Conservation (phyloP, 2,113 vertebrate genomes). For the Philantomba maxwellii region DNA sequence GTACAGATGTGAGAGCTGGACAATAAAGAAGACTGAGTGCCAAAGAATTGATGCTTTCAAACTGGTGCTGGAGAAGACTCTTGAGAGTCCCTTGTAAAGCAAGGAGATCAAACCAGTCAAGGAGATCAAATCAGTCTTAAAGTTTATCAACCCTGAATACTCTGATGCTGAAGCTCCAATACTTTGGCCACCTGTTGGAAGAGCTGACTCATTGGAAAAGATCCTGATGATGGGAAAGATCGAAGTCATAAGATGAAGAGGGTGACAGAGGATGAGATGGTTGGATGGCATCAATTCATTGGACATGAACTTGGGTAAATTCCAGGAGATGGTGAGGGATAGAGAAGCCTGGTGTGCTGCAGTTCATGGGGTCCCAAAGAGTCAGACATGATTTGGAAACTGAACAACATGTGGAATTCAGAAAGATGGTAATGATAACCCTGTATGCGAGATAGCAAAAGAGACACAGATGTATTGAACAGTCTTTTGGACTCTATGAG, state of each 20-base stretch:
- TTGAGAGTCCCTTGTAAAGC: neutral
- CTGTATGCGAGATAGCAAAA: too few relatives aligned
- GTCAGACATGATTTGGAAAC: neutral
- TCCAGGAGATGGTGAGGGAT: neutral
- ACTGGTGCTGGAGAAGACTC: neutral
- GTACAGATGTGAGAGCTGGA: neutral
- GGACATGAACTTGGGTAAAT: neutral
- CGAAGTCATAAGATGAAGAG: neutral
- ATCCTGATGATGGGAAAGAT: neutral
- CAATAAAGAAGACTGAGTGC: neutral
- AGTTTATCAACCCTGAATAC: neutral
- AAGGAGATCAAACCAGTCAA: neutral
- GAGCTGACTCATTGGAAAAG: neutral
- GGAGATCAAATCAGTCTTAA: neutral
- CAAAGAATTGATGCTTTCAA: neutral
- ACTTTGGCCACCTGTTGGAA: neutral
- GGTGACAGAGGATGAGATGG: neutral
- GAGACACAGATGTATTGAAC: too few relatives aligned
- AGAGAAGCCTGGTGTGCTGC: neutral
- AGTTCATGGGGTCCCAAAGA: neutral
- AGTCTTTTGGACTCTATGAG: too few relatives aligned
- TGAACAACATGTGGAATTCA: neutral
- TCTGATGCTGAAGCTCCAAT: neutral
- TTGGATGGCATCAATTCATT: neutral
- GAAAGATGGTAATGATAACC: too few relatives aligned